Conservation (phyloP, 2,888 invertebrate species). For the Diachrysia chrysitis region DNA sequence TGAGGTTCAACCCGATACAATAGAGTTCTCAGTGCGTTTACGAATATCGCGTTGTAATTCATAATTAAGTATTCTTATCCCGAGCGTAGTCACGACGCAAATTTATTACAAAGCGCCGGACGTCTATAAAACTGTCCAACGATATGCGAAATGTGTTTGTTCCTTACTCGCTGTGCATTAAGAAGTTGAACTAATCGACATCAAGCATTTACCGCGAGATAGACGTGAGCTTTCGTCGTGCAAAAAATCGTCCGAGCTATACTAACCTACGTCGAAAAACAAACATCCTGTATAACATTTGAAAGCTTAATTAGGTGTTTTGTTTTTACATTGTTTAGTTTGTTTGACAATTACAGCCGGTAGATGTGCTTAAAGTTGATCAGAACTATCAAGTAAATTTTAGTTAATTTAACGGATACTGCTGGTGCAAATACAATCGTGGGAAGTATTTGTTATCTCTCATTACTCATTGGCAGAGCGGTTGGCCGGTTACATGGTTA, state of each 20-base stretch:
- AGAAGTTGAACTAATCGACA: conserved; percentile 52
- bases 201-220: conserved; percentile 49
- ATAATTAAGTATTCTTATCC: conserved; percentile 65
- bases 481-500: conserved; percentile 17
- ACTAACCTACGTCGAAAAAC: conserved; percentile 10
- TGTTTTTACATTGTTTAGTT: conserved; percentile 29
- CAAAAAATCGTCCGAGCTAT: conserved; percentile 10
- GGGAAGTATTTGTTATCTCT: conserved; percentile 40
- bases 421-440: conserved; percentile 6
- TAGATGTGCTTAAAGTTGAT: conserved; percentile 20
- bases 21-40: conserved; percentile 38
- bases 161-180: conserved; percentile 52
- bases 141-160: conserved; percentile 75
- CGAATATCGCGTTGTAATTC: conserved; percentile 39
- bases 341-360: conserved; percentile 14
- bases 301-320: conserved; percentile 27
- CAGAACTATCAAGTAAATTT: conserved; percentile 9
- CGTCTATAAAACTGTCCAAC: conserved; percentile 70
- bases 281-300: conserved; percentile 44
- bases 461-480: conserved; percentile 34
- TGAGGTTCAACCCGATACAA: conserved; percentile 34
- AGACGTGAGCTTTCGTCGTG: conserved; percentile 50
- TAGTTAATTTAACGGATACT: conserved; percentile 10
- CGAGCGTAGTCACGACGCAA: conserved; percentile 60
- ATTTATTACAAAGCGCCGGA: conserved; percentile 69